Evolutionary conservation across 2,113 vertebrate genomes (phyloP).

Genomic region (Xyliphius kryptos): DNA sequence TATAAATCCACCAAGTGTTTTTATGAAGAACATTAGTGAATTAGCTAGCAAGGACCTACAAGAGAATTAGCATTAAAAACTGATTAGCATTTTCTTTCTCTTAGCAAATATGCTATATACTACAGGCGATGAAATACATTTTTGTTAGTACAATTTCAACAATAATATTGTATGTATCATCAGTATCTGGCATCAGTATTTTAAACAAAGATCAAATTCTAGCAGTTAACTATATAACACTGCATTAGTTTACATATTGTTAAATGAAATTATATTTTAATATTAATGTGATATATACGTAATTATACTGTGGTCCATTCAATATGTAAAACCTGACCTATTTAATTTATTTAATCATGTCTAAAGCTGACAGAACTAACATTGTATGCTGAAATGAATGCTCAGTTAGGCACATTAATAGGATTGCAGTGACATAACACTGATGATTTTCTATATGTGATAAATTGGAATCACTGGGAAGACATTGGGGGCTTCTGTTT

Average conservation of each 20-base stretch:
- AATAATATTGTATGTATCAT: not conserved
- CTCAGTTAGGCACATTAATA: not conserved
- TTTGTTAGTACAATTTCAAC: not conserved
- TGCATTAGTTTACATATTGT: not conserved
- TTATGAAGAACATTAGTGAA: not conserved
- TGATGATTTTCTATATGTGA: not conserved
- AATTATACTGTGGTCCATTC: not conserved
- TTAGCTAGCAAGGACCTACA: not conserved
- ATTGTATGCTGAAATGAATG: not conserved
- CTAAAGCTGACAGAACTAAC: not conserved
- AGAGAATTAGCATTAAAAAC: too few relatives aligned
- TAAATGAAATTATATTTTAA: constrained; percentile 1
- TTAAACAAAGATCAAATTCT: not conserved
- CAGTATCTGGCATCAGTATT: not conserved
- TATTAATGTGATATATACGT: constrained; percentile 3
- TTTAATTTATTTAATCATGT: constrained; percentile 9
- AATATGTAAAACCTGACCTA: not conserved
- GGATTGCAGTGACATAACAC: not conserved
- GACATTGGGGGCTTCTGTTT: not conserved
- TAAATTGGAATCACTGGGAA: too few relatives aligned
- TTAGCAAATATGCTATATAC: not conserved
- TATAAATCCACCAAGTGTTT: too few relatives aligned
- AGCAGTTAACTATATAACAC: not conserved
- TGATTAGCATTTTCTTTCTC: not conserved
- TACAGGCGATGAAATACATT: constrained; percentile 1